phyloP scores from a whole-genome alignment of 2,888 invertebrate genomes.

The Watsonalla binaria region DNA sequence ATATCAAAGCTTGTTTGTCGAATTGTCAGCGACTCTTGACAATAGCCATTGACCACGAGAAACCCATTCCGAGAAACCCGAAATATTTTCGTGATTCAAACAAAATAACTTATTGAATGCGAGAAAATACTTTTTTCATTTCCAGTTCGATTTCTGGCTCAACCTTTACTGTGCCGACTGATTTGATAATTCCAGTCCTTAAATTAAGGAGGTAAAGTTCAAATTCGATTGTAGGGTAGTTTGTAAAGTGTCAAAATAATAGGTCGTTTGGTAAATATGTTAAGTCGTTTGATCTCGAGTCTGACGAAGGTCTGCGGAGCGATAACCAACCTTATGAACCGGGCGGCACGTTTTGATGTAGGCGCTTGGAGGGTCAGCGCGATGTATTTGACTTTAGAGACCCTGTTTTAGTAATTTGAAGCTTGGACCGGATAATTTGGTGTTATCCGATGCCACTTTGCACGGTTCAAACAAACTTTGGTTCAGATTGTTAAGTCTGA shows the following conservation, averaged over 20 bases:
- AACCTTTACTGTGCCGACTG: slow-evolving; percentile 1
- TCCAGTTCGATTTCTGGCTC: slow-evolving; percentile 23
- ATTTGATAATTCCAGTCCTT: not conserved
- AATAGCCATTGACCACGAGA: slow-evolving; percentile 13
- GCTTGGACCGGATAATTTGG: not conserved
- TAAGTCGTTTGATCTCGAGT: slow-evolving; percentile 29
- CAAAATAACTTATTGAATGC: slow-evolving; percentile 30
- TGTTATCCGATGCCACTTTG: slow-evolving; percentile 1
- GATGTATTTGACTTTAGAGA: not conserved
- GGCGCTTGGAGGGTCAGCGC: not conserved
- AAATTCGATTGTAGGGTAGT: not conserved
- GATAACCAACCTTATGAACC: slow-evolving; percentile 24
- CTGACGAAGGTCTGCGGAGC: slow-evolving; percentile 25
- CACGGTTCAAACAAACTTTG: slow-evolving; percentile 10
- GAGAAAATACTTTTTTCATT: slow-evolving; percentile 25
- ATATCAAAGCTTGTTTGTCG: too few relatives aligned
- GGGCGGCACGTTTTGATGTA: slow-evolving; percentile 19
- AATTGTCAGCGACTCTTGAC: slow-evolving; percentile 5
- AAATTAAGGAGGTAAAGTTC: not conserved
- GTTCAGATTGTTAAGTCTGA: not conserved
- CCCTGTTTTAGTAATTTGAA: not conserved
- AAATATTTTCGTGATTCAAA: slow-evolving; percentile 21
- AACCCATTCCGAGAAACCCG: slow-evolving; percentile 4
- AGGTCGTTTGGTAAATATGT: slow-evolving; percentile 24
- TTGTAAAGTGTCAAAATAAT: slow-evolving; percentile 1